These are phyloP conservation scores for Idaea straminata DNA, from an alignment of 2,888 invertebrate species.

Conservation along the genomic window DNA sequence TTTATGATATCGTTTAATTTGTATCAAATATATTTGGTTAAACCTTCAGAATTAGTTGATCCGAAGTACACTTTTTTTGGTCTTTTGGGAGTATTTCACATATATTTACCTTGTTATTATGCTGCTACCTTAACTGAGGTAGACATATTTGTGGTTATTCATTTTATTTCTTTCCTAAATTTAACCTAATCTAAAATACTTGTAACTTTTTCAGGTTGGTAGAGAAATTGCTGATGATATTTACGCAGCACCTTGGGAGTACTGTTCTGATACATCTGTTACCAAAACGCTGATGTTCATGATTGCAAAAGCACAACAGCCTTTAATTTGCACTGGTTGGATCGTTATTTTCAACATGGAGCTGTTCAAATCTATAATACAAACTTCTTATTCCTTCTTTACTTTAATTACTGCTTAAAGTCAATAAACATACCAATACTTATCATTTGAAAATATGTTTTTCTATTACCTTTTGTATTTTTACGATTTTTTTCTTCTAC, in stretches of 20 bases:
- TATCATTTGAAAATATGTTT: slow-evolving; percentile 9
- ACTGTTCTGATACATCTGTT: slow-evolving; percentile 39
- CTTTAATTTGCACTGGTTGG: slow-evolving; percentile 49
- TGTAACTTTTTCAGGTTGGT: slow-evolving; percentile 41
- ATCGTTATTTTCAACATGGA: slow-evolving; percentile 59
- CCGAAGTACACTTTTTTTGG: slow-evolving; percentile 52
- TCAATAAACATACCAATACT: slow-evolving; percentile 14
- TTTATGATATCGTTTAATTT: slow-evolving; percentile 55
- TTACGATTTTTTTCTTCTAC: background rate
- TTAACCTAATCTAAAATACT: background rate
- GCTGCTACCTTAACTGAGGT: slow-evolving; percentile 54
- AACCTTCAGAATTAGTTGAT: slow-evolving; percentile 35
- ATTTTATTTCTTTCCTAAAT: background rate
- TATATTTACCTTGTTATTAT: slow-evolving; percentile 57
- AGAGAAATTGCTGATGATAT: slow-evolving; percentile 48
- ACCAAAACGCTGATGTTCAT: slow-evolving; percentile 50
- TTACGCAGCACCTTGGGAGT: slow-evolving; percentile 50
- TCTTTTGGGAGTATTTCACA: slow-evolving; percentile 47
- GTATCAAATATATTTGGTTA: slow-evolving; percentile 49
- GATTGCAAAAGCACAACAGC: slow-evolving; percentile 53
- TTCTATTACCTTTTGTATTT: background rate
- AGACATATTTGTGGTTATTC: slow-evolving; percentile 14
- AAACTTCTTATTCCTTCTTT: slow-evolving; percentile 62
- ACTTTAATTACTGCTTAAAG: slow-evolving; percentile 49
- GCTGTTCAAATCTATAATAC: slow-evolving; percentile 58